Conservation (phyloP, 2,113 vertebrate genomes). For the Noturus placidus region DNA sequence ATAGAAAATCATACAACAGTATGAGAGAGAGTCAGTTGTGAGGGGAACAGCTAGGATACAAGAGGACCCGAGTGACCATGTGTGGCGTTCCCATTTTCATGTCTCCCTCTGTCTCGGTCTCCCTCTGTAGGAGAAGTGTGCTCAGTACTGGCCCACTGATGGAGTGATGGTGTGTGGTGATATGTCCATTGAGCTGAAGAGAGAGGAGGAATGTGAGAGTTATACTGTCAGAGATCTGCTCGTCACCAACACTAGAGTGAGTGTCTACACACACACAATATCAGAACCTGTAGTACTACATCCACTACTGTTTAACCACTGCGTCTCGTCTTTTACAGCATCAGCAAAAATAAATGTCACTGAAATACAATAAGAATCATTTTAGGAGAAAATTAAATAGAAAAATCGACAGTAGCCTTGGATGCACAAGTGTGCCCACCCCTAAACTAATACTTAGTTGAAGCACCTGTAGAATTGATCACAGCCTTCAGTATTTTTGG, state of each 20-base stretch:
- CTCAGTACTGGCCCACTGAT: conserved; percentile 94
- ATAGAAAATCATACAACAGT: no score
- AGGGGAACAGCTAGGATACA: background rate
- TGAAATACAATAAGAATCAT: no score
- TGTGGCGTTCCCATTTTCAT: background rate
- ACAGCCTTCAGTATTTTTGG: no score
- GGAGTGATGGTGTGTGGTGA: conserved; percentile 84
- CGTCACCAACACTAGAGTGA: conserved; percentile 94
- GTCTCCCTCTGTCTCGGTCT: background rate
- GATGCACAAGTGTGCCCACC: no score
- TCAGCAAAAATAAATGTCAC: background rate
- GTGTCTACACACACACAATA: conserved; percentile 32
- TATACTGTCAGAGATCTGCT: conserved; percentile 94
- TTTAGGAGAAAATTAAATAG: no score
- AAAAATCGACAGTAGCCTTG: no score
- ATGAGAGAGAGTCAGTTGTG: background rate
- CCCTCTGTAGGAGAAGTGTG: conserved; percentile 87
- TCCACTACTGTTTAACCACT: background rate
- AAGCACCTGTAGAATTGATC: no score
- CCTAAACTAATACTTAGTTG: no score
- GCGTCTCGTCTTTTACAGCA: background rate
- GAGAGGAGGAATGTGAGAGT: conserved; percentile 95
- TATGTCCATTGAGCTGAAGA: conserved; percentile 93
- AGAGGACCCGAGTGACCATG: background rate
- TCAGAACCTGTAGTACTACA: background rate